A percentile compares a stretch with the other conserved stretches of the same genome.
Conservation (phyloP, 1,140 invertebrate genomes). For the Panonychus citri region DNA sequence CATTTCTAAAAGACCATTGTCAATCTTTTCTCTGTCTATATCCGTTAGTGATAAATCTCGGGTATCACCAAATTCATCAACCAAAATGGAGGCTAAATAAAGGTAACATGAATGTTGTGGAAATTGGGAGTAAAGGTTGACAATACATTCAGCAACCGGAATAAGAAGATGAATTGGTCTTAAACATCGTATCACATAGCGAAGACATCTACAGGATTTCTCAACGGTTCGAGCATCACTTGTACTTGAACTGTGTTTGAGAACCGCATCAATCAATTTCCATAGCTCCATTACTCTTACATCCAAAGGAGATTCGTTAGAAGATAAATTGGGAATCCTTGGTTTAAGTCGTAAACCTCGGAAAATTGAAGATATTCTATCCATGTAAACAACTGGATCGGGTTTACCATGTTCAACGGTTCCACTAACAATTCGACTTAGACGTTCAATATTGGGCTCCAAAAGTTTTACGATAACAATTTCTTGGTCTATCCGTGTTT, state of each 20-base stretch:
- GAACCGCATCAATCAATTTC: conserved; percentile 3
- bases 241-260: conserved; percentile 1
- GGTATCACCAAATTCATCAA: conserved; percentile 68
- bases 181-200: conserved; percentile 57
- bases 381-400: conserved; percentile 69
- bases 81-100: conserved; percentile 71
- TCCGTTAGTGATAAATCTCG: conserved; percentile 12
- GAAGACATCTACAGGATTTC: conserved; percentile 60
- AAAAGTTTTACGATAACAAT: conserved; percentile 5
- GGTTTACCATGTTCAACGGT: neutral
- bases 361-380: conserved; percentile 71
- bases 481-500: conserved; percentile 5
- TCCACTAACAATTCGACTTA: neutral
- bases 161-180: conserved; percentile 9
- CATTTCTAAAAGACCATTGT: conserved; percentile 10
- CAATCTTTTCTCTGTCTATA: conserved; percentile 1
- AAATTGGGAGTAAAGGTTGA: conserved; percentile 50
- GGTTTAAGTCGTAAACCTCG: conserved; percentile 16
- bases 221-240: conserved; percentile 69
- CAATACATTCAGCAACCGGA: conserved; percentile 33
- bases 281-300: conserved; percentile 3
- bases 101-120: conserved; percentile 77
- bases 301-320: neutral
- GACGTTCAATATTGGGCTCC: neutral
- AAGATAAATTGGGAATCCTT: neutral